Evolutionary conservation across 2,797 vertebrate genomes (phyloP).

Genomic region (Chrosomus eos): DNA sequence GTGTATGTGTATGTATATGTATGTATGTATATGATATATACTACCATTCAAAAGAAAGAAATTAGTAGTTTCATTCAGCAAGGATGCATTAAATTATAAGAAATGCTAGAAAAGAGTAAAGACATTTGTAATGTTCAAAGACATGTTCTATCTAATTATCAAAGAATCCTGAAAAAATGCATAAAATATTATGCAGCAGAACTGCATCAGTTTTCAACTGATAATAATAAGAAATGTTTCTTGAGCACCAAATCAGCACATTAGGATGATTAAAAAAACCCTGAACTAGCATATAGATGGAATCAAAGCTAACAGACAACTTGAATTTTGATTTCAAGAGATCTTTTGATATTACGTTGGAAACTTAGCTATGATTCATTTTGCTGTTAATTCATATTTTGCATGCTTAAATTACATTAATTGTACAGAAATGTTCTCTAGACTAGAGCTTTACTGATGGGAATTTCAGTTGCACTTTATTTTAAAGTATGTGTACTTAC

Average conservation of each 20-base stretch:
- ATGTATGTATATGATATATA: background rate
- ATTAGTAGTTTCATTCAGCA: too few species aligned
- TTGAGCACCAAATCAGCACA: background rate
- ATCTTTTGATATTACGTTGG: background rate
- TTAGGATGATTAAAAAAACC: background rate
- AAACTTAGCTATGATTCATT: background rate
- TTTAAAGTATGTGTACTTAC: too few species aligned
- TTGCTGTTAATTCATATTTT: conserved; percentile 13
- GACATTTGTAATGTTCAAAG: background rate
- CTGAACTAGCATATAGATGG: background rate
- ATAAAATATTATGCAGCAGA: background rate
- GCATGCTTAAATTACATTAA: background rate
- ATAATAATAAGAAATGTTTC: background rate
- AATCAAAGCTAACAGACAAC: background rate
- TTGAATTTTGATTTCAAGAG: background rate
- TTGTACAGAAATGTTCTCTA: conserved; percentile 2
- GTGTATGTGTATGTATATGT: too few species aligned
- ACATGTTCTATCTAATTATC: background rate
- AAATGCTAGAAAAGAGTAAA: background rate
- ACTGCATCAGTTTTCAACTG: background rate
- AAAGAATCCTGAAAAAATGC: background rate
- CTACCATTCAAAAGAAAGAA: background rate
- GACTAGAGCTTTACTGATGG: background rate
- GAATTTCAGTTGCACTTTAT: background rate
- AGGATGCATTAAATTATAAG: background rate